phyloP scores from a whole-genome alignment of 2,888 invertebrate genomes.

The Aphodius sticticus region DNA sequence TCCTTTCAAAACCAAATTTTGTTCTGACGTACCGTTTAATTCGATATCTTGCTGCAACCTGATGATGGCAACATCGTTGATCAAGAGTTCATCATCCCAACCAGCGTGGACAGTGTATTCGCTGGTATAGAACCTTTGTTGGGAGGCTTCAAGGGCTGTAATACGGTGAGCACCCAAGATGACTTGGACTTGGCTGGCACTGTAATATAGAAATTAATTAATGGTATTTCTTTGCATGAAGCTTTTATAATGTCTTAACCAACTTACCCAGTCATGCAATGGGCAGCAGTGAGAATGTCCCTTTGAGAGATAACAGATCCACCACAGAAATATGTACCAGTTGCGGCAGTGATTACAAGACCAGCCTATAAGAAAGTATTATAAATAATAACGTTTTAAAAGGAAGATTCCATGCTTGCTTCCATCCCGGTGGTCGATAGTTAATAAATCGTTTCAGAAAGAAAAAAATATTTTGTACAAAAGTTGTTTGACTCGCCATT shows the following conservation, averaged over 20 bases:
- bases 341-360: slow-evolving; percentile 35
- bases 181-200: slow-evolving; percentile 44
- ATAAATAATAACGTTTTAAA: neutral
- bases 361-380: slow-evolving; percentile 34
- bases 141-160: slow-evolving; percentile 49
- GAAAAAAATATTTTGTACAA: no score
- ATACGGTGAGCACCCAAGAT: slow-evolving; percentile 50
- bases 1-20: no score
- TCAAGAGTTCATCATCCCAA: slow-evolving; percentile 46
- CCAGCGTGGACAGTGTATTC: slow-evolving; percentile 40
- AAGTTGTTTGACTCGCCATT: no score
- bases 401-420: no score
- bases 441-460: no score
- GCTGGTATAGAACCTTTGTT: slow-evolving; percentile 41
- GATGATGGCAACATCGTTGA: slow-evolving; percentile 58
- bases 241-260: neutral
- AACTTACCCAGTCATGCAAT: slow-evolving; percentile 53
- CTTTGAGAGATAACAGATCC: slow-evolving; percentile 61
- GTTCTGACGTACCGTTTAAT: slow-evolving; percentile 27
- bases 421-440: no score
- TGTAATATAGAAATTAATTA: slow-evolving; percentile 54
- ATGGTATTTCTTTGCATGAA: neutral
- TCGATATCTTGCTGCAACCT: slow-evolving; percentile 24
- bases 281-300: slow-evolving; percentile 65
- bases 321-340: slow-evolving; percentile 63